Base-by-base conservation (phyloP, 2,888 invertebrate species). In the Stenurella melanura region DNA sequence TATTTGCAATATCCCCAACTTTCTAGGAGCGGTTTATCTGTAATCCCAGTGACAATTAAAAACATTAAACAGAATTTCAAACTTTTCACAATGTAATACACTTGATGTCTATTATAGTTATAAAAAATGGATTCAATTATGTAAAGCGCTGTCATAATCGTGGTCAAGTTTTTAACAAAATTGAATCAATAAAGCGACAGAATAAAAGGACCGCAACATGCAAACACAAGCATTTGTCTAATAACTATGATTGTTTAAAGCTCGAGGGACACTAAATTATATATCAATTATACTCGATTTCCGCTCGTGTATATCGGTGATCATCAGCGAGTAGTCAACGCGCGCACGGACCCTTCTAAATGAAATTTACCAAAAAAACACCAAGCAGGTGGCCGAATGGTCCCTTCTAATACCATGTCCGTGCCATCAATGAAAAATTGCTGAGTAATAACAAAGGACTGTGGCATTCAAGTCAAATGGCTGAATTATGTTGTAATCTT, bases 241-340 rank as follows among this genome's bases (percentile, higher is more conserved):
- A 87, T 87, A 85, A 85, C 86, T 84, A 85, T 86, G 80, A 87
- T 86, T 86, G 87, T 82, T 82, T 82, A 82, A 85, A 85, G 83
- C 87, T 84, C 86, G 76, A 82, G 85, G 83, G 86, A 84, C 60
- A 15, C 83, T 82, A 85, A 86, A 87, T 87, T 87, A 87, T 84
- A 87, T 86, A 86, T 86, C 87, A 87, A 87, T 87, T 87, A 87
- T 83, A 79, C 57, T 56, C 21, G 21, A 70, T 60, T 70, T 70
- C 69, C 57, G 57, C 66, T 38, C 66, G 19, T 42, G 15, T 38
- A 30, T 68, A 69, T 69, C 69, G 30, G 58, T 34, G 58, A 34
- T 34, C 57, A 58, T 69, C 68, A 30, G 56, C 7, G 56, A n/a
- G 17, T 30, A 21, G 54, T 19, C 42, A 67, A n/a, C 56, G 68